phyloP scores from a whole-genome alignment of 2,888 invertebrate genomes.

The Macaria liturata region DNA sequence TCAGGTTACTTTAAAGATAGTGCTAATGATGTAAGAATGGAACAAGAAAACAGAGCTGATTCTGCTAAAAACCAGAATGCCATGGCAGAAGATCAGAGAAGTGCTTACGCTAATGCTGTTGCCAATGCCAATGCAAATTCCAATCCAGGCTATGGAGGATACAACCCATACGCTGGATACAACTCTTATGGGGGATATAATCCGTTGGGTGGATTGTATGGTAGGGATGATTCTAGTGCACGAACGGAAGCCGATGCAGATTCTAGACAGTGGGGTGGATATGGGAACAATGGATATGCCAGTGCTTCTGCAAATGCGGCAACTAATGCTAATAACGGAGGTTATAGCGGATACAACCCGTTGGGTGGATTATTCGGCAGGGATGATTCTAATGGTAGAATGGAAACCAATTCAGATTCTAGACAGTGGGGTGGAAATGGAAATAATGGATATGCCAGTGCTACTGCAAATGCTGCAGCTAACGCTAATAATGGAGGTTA shows the following conservation, averaged over 20 bases:
- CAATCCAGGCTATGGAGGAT: constrained; percentile 16
- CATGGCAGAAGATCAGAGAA: neutral
- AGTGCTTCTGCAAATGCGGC: constrained; percentile 6
- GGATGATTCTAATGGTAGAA: neutral
- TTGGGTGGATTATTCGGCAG: neutral
- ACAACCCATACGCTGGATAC: constrained; percentile 1
- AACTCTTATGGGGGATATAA: constrained; percentile 2
- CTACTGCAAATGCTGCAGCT: constrained; percentile 7
- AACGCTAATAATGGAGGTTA: constrained; percentile 4
- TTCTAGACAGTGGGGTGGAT: neutral
- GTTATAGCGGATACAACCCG: neutral
- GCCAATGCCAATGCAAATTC: constrained; percentile 7
- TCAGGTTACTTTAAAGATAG: constrained; percentile 1
- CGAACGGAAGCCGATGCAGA: neutral
- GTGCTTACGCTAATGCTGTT: neutral
- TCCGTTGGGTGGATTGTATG: constrained; percentile 1
- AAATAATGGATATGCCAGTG: neutral
- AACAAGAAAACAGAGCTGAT: neutral
- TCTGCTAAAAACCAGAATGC: neutral
- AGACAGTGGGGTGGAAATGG: neutral
- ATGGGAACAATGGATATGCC: neutral
- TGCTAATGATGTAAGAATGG: neutral
- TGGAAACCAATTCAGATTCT: neutral
- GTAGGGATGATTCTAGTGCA: neutral
- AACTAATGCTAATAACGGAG: constrained; percentile 4